phyloP scores from a whole-genome alignment of 2,888 invertebrate species.

The Rhogogaster chlorosoma region DNA sequence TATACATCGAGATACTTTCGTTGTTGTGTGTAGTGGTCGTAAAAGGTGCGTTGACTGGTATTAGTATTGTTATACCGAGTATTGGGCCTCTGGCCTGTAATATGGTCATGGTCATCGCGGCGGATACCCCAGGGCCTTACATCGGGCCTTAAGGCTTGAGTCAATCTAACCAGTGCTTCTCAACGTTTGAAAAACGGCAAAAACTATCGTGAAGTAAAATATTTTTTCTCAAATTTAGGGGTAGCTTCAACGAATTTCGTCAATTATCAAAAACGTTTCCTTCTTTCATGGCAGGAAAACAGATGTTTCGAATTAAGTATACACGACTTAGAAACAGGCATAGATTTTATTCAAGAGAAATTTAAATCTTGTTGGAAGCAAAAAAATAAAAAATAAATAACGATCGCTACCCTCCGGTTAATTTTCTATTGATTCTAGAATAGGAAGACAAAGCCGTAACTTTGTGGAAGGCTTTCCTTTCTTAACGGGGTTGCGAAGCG shows the following conservation, averaged over 20 bases:
- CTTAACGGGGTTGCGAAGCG: not conserved
- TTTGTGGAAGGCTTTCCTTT: not conserved
- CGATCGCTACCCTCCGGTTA: not conserved
- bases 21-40: slow-evolving; percentile 28
- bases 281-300: not conserved
- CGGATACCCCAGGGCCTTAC: slow-evolving; percentile 74
- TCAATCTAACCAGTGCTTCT: slow-evolving; percentile 38
- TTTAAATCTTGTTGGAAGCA: not conserved
- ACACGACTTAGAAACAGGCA: not conserved
- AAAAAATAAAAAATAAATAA: not conserved
- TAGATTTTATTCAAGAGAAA: not conserved
- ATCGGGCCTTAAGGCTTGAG: slow-evolving; percentile 47
- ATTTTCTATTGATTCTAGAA: not conserved
- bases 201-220: not conserved
- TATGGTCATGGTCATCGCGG: slow-evolving; percentile 75
- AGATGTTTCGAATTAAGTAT: not conserved
- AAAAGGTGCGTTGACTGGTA: slow-evolving; percentile 49
- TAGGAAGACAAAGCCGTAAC: not conserved
- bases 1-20: slow-evolving; percentile 23
- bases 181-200: slow-evolving; percentile 1
- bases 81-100: slow-evolving; percentile 72
- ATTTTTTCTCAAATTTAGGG: not conserved
- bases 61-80: slow-evolving; percentile 50
- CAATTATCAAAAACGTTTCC: not conserved
- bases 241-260: not conserved